Conservation (phyloP, 2,797 vertebrate genomes). For the Myiotriccus ornatus region DNA sequence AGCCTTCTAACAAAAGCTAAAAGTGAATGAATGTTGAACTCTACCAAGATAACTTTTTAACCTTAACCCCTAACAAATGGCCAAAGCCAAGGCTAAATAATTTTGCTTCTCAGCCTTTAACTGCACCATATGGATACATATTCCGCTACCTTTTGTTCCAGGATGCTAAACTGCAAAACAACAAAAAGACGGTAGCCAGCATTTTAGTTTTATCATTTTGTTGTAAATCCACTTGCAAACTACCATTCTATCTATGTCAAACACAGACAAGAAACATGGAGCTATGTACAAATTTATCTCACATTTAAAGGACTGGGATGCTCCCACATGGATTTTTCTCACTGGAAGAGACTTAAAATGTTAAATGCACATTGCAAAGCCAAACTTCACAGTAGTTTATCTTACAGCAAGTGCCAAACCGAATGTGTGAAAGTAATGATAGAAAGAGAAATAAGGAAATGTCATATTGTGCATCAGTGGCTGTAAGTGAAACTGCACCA, state of each 20-base stretch:
- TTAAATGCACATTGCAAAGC: constrained; percentile 48
- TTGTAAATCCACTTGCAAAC: background rate
- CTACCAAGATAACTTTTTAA: background rate
- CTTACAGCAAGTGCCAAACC: constrained; percentile 3
- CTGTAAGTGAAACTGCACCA: background rate
- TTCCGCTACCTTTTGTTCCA: background rate
- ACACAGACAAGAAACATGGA: background rate
- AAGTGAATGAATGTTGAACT: background rate
- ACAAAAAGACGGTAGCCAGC: background rate
- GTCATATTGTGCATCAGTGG: background rate
- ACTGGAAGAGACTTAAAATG: constrained; percentile 40
- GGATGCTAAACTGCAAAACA: background rate
- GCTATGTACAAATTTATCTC: constrained; percentile 37
- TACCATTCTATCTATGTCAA: background rate
- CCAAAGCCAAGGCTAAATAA: background rate
- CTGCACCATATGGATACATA: background rate
- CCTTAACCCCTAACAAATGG: background rate
- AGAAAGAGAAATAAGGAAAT: constrained; percentile 22
- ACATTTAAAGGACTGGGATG: constrained; percentile 19
- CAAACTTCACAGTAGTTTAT: constrained; percentile 32
- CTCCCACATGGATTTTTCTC: constrained; percentile 23
- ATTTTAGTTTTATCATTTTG: background rate
- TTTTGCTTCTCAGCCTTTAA: background rate
- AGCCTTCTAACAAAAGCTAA: background rate
- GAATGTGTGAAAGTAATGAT: constrained; percentile 47